A percentile compares a stretch with the other conserved stretches of the same genome.
Evolutionary conservation across 2,113 vertebrate species (phyloP).

Genomic region (Carassius carassius): DNA sequence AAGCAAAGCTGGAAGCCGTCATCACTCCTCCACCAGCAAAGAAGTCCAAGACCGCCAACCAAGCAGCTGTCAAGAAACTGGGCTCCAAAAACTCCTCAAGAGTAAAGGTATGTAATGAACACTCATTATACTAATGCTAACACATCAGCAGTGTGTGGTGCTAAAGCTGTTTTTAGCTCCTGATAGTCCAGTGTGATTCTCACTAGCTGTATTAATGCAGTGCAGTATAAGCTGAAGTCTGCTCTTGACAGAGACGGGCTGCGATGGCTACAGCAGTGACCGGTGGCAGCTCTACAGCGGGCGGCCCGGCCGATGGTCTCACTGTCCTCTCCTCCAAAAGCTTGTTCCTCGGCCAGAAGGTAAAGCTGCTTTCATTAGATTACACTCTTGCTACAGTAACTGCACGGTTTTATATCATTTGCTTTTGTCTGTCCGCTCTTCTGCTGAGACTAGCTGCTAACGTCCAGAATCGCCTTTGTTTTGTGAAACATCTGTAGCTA

Average conservation of each 20-base stretch:
- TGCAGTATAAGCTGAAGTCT: no score
- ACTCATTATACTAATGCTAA: no score
- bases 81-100: slow-evolving; percentile 84
- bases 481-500: neutral
- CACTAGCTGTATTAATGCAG: neutral
- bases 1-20: slow-evolving; percentile 93
- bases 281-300: slow-evolving; percentile 72
- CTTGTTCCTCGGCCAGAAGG: slow-evolving; percentile 98
- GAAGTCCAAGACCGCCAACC: slow-evolving; percentile 87
- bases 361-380: slow-evolving; percentile 64
- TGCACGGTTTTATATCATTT: neutral
- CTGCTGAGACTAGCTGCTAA: neutral
- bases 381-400: neutral
- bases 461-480: neutral
- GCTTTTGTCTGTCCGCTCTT: neutral
- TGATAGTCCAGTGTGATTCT: neutral
- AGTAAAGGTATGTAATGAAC: slow-evolving; percentile 79
- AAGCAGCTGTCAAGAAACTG: slow-evolving; percentile 82
- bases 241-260: slow-evolving; percentile 83
- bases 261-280: slow-evolving; percentile 66
- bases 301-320: slow-evolving; percentile 91
- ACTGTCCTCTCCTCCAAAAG: slow-evolving; percentile 97
- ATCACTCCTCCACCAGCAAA: slow-evolving; percentile 89
- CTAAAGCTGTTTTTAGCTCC: no score
- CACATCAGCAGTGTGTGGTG: neutral